Evolutionary conservation across 2,113 vertebrate genomes (phyloP).

Genomic region (Phaethon lepturus): DNA sequence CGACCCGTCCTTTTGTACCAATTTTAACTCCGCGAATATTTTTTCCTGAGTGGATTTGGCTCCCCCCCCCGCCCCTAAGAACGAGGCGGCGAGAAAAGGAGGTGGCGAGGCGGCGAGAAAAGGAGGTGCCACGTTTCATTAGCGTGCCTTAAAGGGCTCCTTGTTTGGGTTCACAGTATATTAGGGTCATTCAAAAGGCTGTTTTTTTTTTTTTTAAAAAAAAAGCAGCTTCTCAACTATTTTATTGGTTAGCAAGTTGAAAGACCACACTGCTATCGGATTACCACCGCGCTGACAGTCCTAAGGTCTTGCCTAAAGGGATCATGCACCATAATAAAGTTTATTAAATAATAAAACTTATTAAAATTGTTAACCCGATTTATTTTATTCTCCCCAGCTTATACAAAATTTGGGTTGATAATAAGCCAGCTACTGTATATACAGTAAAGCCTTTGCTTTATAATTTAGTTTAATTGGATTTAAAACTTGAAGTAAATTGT

Average conservation of each 20-base stretch:
- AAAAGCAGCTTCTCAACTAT: constrained; percentile 51
- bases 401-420: constrained; percentile 97
- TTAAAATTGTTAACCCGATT: constrained; percentile 99
- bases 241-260: constrained; percentile 75
- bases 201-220: background rate
- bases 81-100: constrained; percentile 48
- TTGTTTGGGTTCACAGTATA: constrained; percentile 73
- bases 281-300: constrained; percentile 95
- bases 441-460: constrained; percentile 99
- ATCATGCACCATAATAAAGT: constrained; percentile 99
- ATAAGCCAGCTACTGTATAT: constrained; percentile 99
- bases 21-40: constrained; percentile 3
- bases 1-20: background rate
- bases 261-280: constrained; percentile 96
- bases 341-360: constrained; percentile 99
- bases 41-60: constrained; percentile 36
- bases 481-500: constrained; percentile 99
- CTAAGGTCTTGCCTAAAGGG: constrained; percentile 98
- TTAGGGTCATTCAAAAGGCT: constrained; percentile 77
- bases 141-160: constrained; percentile 61
- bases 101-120: constrained; percentile 50
- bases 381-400: constrained; percentile 99
- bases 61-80: constrained; percentile 20
- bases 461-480: constrained; percentile 99
- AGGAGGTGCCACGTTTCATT: constrained; percentile 70